Evolutionary conservation across 92 coral and sea anemone species (phyloP).

Genomic region (Actinernus sp.): DNA sequence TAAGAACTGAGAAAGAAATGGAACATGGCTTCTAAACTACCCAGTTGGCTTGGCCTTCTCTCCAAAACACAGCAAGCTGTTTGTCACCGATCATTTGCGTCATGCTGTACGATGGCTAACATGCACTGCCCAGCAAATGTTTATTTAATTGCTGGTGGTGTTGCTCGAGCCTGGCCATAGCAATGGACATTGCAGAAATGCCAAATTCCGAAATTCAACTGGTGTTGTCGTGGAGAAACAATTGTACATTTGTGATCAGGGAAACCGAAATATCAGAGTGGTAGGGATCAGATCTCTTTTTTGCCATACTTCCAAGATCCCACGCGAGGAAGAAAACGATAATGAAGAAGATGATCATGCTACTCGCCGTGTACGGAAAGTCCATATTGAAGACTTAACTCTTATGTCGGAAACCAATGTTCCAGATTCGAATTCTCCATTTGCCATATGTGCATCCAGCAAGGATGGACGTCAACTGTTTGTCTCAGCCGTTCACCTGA

Average conservation of each 20-base stretch:
- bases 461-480: not conserved
- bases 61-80: slow-evolving; percentile 50
- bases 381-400: slow-evolving; percentile 38
- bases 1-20: slow-evolving; percentile 43
- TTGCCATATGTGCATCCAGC: slow-evolving; percentile 13
- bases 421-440: not conserved
- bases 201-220: slow-evolving; percentile 47
- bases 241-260: slow-evolving; percentile 60
- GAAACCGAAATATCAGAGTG: slow-evolving; percentile 38
- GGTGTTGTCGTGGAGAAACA: slow-evolving; percentile 24
- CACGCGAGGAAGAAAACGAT: slow-evolving; percentile 10
- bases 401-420: slow-evolving; percentile 20
- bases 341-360: slow-evolving; percentile 49
- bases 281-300: slow-evolving; percentile 32
- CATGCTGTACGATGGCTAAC: slow-evolving; percentile 44
- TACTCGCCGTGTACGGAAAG: slow-evolving; percentile 30
- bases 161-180: slow-evolving; percentile 48
- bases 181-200: slow-evolving; percentile 53
- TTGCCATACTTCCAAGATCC: slow-evolving; percentile 46
- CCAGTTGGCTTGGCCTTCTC: slow-evolving; percentile 49
- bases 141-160: slow-evolving; percentile 52
- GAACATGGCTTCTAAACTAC: slow-evolving; percentile 19
- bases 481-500: slow-evolving; percentile 22
- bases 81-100: slow-evolving; percentile 42
- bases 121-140: slow-evolving; percentile 65